Evolutionary conservation across 2,888 invertebrate genomes (phyloP).

Genomic region (Caenorhabditis virilis): DNA sequence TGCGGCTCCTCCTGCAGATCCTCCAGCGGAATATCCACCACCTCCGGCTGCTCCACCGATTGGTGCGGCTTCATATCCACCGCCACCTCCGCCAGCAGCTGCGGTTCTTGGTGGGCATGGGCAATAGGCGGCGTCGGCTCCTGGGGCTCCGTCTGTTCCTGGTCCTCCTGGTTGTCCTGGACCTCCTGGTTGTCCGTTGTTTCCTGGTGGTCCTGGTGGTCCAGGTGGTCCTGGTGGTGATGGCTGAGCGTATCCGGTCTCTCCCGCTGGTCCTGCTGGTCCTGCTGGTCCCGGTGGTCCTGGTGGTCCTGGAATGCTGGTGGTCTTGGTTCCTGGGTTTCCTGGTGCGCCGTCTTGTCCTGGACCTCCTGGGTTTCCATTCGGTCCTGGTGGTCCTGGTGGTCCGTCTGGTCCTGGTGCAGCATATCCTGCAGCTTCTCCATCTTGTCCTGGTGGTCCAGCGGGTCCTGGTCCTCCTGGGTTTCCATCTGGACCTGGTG

Average conservation of each 20-base stretch:
- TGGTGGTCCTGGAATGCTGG: constrained; percentile 45
- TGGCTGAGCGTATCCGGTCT: constrained; percentile 35
- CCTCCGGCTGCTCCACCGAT: constrained; percentile 5
- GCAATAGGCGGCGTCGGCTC: constrained; percentile 41
- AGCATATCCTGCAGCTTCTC: constrained; percentile 20
- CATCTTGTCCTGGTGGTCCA: constrained; percentile 34
- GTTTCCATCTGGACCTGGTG: constrained; percentile 39
- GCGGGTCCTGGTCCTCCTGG: constrained; percentile 31
- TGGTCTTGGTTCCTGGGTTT: constrained; percentile 31
- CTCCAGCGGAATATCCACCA: not conserved
- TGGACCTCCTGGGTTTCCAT: constrained; percentile 43
- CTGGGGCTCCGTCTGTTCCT: constrained; percentile 44
- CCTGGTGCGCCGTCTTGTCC: constrained; percentile 40
- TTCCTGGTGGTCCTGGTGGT: constrained; percentile 49
- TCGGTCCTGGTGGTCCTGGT: constrained; percentile 42
- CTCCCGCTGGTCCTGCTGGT: constrained; percentile 43
- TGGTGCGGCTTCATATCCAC: constrained; percentile 13
- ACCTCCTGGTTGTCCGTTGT: constrained; percentile 39
- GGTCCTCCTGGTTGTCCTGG: constrained; percentile 41
- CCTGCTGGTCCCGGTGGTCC: constrained; percentile 52
- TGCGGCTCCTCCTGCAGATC: constrained; percentile 4
- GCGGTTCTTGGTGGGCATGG: constrained; percentile 43
- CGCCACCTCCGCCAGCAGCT: constrained; percentile 18
- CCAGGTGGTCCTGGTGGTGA: constrained; percentile 51
- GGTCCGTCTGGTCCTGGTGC: constrained; percentile 34